Evolutionary conservation across 2,888 invertebrate species (phyloP), one percentile per base, ranked within the genome.

Genomic region (Drosophila sordidapex): DNA sequence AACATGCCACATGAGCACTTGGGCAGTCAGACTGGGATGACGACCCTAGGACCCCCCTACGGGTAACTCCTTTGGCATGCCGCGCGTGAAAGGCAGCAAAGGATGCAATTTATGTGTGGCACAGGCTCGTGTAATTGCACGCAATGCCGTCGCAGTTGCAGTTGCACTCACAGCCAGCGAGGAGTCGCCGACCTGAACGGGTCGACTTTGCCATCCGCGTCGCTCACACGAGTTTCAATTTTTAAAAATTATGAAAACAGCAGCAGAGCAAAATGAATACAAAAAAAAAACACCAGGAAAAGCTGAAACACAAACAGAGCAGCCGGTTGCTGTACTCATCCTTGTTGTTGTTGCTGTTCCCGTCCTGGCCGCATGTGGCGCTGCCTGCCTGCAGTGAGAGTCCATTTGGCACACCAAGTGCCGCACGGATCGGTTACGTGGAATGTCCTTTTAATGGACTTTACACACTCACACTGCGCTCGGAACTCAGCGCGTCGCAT

Each of bases 361-460:
- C 63, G 62, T 67, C 33, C 46, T 60, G 85, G 82, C 85, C 90
- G 82, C 84, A 85, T 85, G 88, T 70, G 74, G 81, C 68, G 72
- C 74, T 79, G 80, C 62, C 51, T 68, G 79, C 81, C 64, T 74
- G 81, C 78, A 68, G 83, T 58, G 82, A 52, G 74, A 78, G 78
- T 78, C 83, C 78, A 82, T 85, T 82, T 83, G 83, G 79, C 77
- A 79, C 74, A 81, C 83, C 81, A 77, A 77, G 76, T 82, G 82
- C 79, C 85, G 59, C 82, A 79, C 82, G 85, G 88, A 90, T 85
- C 88, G 89, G 87, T 79, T 76, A 83, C 82, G 81, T 90, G 85
- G 87, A 87, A 87, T 87, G 87, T 89, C 82, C 90, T 89, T 87
- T 90, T 87, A 87, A 87, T 87, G 80, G 89, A 87, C 90, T 90